phyloP scores from a whole-genome alignment of 2,113 vertebrate genomes.

The Catharus bicknelli region DNA sequence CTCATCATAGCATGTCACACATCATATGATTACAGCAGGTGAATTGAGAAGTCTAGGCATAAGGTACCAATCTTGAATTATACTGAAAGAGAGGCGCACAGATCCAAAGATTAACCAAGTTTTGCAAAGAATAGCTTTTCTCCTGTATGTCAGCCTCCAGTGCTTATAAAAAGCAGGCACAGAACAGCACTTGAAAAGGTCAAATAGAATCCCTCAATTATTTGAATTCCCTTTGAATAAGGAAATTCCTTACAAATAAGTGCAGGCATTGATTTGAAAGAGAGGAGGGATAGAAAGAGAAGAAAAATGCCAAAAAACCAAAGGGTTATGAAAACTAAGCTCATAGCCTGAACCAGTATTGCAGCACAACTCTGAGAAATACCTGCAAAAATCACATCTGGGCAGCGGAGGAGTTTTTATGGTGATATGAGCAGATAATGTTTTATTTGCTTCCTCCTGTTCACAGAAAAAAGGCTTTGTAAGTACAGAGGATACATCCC shows the following conservation, averaged over 20 bases:
- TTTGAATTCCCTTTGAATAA: background rate
- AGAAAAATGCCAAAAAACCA: background rate
- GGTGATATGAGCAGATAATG: background rate
- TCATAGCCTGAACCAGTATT: background rate
- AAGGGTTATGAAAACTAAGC: background rate
- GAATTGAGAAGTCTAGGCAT: background rate
- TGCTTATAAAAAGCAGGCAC: background rate
- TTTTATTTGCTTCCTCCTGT: background rate
- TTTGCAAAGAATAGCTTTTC: background rate
- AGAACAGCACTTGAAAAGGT: background rate
- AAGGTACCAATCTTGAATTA: background rate
- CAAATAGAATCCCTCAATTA: background rate
- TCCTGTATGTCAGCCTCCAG: background rate
- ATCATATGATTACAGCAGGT: background rate
- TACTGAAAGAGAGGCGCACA: fast-evolving
- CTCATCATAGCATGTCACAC: background rate
- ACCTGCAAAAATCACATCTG: background rate
- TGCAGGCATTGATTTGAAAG: background rate
- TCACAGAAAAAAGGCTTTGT: background rate
- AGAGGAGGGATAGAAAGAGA: background rate
- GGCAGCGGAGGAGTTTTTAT: background rate
- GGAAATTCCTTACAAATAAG: background rate
- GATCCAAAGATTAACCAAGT: background rate
- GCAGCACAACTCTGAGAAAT: background rate
- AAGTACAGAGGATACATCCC: background rate